phyloP scores from a whole-genome alignment of 2,797 vertebrate species.

The Melanotaenia nigrans region DNA sequence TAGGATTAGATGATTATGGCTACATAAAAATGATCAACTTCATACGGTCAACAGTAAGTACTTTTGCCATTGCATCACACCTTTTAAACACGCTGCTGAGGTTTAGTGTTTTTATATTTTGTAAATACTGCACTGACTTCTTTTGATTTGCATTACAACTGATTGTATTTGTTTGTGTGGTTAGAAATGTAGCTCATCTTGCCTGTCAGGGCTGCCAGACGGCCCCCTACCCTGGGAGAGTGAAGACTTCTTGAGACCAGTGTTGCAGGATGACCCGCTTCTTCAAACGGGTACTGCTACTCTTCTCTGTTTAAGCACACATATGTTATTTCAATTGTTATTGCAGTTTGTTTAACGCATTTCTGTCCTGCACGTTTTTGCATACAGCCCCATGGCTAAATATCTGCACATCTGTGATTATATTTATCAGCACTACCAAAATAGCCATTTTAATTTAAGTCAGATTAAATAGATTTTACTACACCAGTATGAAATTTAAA shows the following conservation, averaged over 20 bases:
- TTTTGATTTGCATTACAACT: too few relatives aligned
- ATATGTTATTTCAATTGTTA: neutral
- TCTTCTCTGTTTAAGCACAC: neutral
- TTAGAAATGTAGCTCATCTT: conserved; percentile 87
- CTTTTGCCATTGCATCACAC: neutral
- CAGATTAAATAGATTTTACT: neutral
- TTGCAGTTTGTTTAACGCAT: neutral
- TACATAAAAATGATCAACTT: conserved; percentile 97
- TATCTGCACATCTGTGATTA: neutral
- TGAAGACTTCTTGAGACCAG: conserved; percentile 90
- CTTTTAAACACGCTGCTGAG: neutral
- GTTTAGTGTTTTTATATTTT: neutral
- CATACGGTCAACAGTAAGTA: conserved; percentile 88
- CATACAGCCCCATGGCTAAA: neutral
- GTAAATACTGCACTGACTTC: neutral
- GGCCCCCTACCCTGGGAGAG: conserved; percentile 88
- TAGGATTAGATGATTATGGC: conserved; percentile 94
- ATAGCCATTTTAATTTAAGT: neutral
- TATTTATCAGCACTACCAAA: neutral
- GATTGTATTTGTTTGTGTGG: neutral
- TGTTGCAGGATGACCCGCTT: conserved; percentile 89
- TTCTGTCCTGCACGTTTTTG: neutral
- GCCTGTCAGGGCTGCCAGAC: conserved; percentile 74
- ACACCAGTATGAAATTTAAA: neutral
- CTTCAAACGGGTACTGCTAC: conserved; percentile 89